A percentile compares a stretch with the other conserved stretches of the same genome.
Conservation (phyloP, 2,113 vertebrate species). For the Silurus glanis region DNA sequence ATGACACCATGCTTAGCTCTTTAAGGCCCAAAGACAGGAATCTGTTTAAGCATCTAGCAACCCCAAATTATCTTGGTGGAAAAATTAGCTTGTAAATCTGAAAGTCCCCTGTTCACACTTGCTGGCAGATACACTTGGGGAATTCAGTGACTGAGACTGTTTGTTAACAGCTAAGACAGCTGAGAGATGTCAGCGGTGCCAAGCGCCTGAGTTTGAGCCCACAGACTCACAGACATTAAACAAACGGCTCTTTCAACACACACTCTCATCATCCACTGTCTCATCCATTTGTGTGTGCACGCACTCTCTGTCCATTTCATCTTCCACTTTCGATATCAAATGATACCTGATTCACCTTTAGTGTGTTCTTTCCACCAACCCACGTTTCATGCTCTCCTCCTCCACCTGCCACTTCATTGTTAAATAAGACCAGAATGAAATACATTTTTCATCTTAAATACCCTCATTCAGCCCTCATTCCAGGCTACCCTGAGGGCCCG, state of each 20-base stretch:
- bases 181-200: constrained; percentile 37
- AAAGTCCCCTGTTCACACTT: constrained; percentile 44
- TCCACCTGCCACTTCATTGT: constrained; percentile 39
- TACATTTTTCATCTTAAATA: constrained; percentile 53
- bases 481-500: constrained; percentile 54
- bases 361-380: constrained; percentile 8
- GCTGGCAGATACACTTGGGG: constrained; percentile 27
- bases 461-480: constrained; percentile 35
- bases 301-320: constrained; percentile 27
- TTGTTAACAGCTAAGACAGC: constrained; percentile 45
- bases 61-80: constrained; percentile 22
- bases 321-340: neutral
- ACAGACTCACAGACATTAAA: constrained; percentile 35
- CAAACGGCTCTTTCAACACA: constrained; percentile 33
- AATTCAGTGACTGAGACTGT: constrained; percentile 39
- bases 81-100: constrained; percentile 44
- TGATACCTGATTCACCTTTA: constrained; percentile 25
- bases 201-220: constrained; percentile 34
- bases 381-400: neutral
- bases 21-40: constrained; percentile 38
- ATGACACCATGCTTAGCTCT: constrained; percentile 39
- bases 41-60: constrained; percentile 50
- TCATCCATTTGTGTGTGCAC: constrained; percentile 21
- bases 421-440: constrained; percentile 48
- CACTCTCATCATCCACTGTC: constrained; percentile 33